A percentile compares a stretch with the other conserved stretches of the same genome.
phyloP scores from a whole-genome alignment of 2,113 vertebrate species.

The Protobothrops flavoviridis region DNA sequence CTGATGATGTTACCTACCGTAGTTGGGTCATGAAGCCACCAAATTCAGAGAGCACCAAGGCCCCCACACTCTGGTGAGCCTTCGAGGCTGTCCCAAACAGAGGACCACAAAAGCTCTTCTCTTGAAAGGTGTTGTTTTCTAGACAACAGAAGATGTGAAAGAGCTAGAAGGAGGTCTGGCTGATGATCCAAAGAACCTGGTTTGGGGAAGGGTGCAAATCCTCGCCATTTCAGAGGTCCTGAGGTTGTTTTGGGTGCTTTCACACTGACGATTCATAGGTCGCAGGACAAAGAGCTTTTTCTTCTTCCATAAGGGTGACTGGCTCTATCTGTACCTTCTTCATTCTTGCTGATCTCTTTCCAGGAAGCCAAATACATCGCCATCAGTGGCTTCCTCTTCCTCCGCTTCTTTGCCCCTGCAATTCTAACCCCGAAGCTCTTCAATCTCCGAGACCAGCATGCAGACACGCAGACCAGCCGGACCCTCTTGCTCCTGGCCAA shows the following conservation, averaged over 20 bases:
- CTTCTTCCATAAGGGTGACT: too few relatives aligned
- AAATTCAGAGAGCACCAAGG: too few relatives aligned
- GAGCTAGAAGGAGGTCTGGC: background rate
- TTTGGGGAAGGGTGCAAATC: background rate
- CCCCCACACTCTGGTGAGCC: conserved; percentile 57
- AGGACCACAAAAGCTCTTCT: background rate
- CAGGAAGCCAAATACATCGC: conserved; percentile 87
- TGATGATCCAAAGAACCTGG: background rate
- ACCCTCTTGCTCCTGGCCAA: conserved; percentile 88
- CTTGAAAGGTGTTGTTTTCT: background rate
- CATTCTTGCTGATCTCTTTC: background rate
- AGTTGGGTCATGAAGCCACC: too few relatives aligned
- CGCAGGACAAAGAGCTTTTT: background rate
- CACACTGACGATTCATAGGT: background rate
- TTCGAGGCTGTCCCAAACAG: background rate
- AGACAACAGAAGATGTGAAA: background rate
- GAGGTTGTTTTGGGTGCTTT: background rate
- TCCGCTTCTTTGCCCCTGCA: conserved; percentile 86
- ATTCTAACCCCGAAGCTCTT: conserved; percentile 91
- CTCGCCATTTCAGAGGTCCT: background rate
- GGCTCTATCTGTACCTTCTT: background rate
- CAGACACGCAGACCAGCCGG: conserved; percentile 81
- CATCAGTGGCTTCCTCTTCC: conserved; percentile 89
- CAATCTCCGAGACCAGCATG: conserved; percentile 85
- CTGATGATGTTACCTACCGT: too few relatives aligned